Conservation (phyloP, 23 tunicate species). For the Styela clava region DNA sequence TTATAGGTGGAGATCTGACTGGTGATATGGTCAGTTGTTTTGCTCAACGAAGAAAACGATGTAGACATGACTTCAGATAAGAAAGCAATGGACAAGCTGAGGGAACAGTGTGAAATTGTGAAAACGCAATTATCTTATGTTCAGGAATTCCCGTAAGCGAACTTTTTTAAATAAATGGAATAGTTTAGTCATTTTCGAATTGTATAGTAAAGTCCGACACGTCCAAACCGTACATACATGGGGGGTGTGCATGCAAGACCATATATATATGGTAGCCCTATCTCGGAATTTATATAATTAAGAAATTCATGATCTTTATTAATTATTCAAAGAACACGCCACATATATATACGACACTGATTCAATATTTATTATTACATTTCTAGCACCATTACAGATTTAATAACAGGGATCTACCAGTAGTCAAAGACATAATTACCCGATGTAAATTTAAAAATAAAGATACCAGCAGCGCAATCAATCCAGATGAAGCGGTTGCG, state of each 20-base stretch:
- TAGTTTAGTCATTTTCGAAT: neutral
- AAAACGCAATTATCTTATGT: constrained; percentile 53
- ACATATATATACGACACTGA: too few relatives aligned
- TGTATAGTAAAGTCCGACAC: neutral
- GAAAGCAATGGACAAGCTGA: constrained; percentile 65
- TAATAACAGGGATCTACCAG: too few relatives aligned
- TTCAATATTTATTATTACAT: too few relatives aligned
- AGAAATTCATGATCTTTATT: too few relatives aligned
- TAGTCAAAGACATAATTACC: too few relatives aligned
- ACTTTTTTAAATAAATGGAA: neutral
- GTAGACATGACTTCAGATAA: constrained; percentile 67
- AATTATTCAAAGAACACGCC: too few relatives aligned
- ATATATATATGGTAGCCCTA: too few relatives aligned
- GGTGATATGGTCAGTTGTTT: constrained; percentile 55
- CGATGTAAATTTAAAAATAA: neutral
- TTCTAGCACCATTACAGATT: too few relatives aligned
- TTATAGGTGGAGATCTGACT: constrained; percentile 69
- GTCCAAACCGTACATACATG: too few relatives aligned
- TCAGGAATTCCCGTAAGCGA: neutral
- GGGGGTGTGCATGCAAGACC: too few relatives aligned
- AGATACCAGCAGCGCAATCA: neutral
- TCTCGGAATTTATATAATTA: too few relatives aligned
- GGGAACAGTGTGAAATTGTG: constrained; percentile 79
- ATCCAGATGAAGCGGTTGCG: neutral
- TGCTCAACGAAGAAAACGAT: constrained; percentile 75